Evolutionary conservation across 2,113 vertebrate species (phyloP), one percentile per base, ranked within the genome.

Genomic region (Echinops telfairi): DNA sequence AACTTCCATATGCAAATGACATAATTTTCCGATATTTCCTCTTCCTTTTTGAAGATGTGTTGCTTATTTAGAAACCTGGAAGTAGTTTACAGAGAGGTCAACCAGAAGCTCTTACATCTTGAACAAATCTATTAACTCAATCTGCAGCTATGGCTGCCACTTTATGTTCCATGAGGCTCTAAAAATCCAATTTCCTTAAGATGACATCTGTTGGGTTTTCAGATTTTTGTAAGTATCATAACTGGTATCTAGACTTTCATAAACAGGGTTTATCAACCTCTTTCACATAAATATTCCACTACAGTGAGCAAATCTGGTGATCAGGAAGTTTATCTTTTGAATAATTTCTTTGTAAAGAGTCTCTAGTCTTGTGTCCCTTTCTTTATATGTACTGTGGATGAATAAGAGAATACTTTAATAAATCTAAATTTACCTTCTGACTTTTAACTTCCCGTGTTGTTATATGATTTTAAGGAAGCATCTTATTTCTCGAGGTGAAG

Each of bases 401-500:
- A 96, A 95, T 88, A 92, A 71, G 40, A 78, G 22, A 94, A 64
- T 78, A 94, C 27, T 70, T 92, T 66, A 43, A 91, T 80, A 92
- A 90, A 93, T 93, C 68, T 57, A 94, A 95, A 94, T 96, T 80
- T 94, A 94, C 92, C 82, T 92, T 93, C 70, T 95, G 94, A 96
- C 90, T 93, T 80, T 58, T 86, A 58, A 33, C 17, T 91, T 91
- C 47, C 43, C 40, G 62, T 85, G 60, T 96, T 88, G 57, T 92
- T 93, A 87, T 43, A 92, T 57, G 89, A 92, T 86, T 88, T 95
- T 70, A 88, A 86, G 87, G 92, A 93, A 83, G 62, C 38, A 87
- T 2, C 90, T 87, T 53, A 6, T 95, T 92, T 91, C 64, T 85
- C 62, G 29, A 78, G 33, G 40, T 86, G 38, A 91, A 92, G 92